A percentile compares a stretch with the other conserved stretches of the same genome.
Evolutionary conservation across 2,113 vertebrate species (phyloP).

Genomic region (Catagonus wagneri): DNA sequence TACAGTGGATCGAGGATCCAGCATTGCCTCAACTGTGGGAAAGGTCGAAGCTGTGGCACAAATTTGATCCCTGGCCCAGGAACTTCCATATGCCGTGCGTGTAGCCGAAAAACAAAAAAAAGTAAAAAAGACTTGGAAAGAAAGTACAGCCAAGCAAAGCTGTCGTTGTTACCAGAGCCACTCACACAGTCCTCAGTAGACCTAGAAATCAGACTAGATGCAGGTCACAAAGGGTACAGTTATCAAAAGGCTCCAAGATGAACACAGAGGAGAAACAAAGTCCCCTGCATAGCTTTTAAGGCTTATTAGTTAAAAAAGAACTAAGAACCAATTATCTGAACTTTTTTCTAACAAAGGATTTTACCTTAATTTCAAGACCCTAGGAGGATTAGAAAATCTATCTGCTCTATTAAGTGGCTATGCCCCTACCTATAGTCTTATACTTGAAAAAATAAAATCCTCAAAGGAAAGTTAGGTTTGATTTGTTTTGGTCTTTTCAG

Average conservation of each 20-base stretch:
- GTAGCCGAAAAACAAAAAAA: not conserved
- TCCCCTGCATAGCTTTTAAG: not conserved
- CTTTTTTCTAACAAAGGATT: not conserved
- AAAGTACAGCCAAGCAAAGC: not conserved
- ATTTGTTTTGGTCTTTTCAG: no score
- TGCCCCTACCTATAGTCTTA: not conserved
- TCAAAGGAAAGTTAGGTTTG: not conserved
- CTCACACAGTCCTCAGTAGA: not conserved
- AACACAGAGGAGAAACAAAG: not conserved
- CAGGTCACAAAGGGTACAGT: no score
- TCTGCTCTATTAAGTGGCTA: not conserved
- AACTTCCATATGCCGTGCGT: no score
- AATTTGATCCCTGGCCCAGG: no score
- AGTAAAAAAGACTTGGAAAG: not conserved
- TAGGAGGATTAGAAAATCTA: not conserved
- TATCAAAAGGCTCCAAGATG: not conserved
- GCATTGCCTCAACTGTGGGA: no score
- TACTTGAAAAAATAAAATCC: not conserved
- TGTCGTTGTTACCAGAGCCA: not conserved
- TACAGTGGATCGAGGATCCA: no score
- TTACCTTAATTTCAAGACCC: not conserved
- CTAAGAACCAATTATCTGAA: not conserved
- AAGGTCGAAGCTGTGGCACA: no score
- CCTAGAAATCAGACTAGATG: not conserved
- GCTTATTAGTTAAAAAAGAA: not conserved